Base-by-base conservation (phyloP, 2,888 invertebrate genomes). In the Ommatoiulus sabulosus region DNA sequence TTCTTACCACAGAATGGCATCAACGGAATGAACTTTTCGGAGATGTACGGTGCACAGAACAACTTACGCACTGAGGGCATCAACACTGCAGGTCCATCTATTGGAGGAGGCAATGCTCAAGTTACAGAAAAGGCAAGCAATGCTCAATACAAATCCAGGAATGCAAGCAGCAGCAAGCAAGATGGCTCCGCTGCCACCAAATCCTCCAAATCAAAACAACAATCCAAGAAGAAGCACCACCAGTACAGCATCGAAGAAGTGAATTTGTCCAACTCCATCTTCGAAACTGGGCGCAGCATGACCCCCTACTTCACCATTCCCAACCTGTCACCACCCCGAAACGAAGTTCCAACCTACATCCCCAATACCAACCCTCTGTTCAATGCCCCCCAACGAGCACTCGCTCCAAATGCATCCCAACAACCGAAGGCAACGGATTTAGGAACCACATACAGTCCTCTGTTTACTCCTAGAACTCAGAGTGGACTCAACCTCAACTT, bases 291-390 rank as follows among this genome's bases (percentile, higher is more conserved):
- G 48, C 90, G 91, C n/a, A 90, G 92, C 86, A 91, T 92, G 90
- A 91, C 92, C 20, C 91, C 92, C 6, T 92, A 92, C 89, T 92
- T 92, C 89, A 91, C 91, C 17, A 90, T 92, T 84, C 91, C 91
- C 80, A 91, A 91, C 87, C 90, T 92, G 84, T 91, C 91, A 4
- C 91, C 92, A 8, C 92, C 92, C 0, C 91, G 91, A 88, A 91
- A 91, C 84, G 92, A 92, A 72, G 91, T 91, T 0, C 91, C 92
- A 0, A 91, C 92, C 10, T 92, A 92, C 89, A 89, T 92, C 12
- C 91, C 92, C 15, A 89, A 89, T 52, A 20, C 89, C n/a, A 91
- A 91, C 12, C 92, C 91, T 89, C 43, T 92, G 85, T 91, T 92
- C 89, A 90, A 91, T 7, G 90, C 91, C 17, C 89, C 91, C 7